phyloP scores from a whole-genome alignment of 2,888 invertebrate genomes.

The Choristoneura rosaceana region DNA sequence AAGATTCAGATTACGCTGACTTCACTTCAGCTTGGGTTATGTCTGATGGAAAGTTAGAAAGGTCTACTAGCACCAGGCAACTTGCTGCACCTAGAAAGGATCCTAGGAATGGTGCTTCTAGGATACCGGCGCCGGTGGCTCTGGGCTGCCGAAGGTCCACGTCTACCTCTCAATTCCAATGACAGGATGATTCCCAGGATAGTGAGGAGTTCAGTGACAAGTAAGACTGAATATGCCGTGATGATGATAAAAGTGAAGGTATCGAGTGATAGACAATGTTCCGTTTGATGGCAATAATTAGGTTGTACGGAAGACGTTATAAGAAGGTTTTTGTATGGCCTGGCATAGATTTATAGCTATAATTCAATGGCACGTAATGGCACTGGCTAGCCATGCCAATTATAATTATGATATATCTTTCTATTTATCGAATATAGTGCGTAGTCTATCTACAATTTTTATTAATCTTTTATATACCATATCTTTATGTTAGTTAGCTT shows the following conservation, averaged over 20 bases:
- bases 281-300: conserved; percentile 49
- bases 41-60: conserved; percentile 88
- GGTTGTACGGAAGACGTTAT: conserved; percentile 43
- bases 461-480: conserved; percentile 28
- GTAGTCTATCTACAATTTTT: conserved; percentile 35
- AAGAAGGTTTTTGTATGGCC: conserved; percentile 38
- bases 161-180: conserved; percentile 79
- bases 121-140: conserved; percentile 79
- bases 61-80: conserved; percentile 84
- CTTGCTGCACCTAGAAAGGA: conserved; percentile 79
- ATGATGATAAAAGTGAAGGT: conserved; percentile 43
- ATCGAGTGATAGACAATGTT: conserved; percentile 49
- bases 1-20: conserved; percentile 87
- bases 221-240: conserved; percentile 51
- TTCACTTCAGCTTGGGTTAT: conserved; percentile 91
- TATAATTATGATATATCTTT: conserved; percentile 29
- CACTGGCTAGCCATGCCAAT: conserved; percentile 18
- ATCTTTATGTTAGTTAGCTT: conserved; percentile 25
- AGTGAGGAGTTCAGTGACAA: conserved; percentile 50
- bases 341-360: conserved; percentile 33
- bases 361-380: conserved; percentile 7
- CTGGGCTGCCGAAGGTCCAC: conserved; percentile 78
- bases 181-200: conserved; percentile 60
- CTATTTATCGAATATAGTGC: conserved; percentile 42
- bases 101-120: conserved; percentile 72